These are phyloP conservation scores for Erynnis tages DNA, from an alignment of 2,888 invertebrate species.

Conservation along the genomic window DNA sequence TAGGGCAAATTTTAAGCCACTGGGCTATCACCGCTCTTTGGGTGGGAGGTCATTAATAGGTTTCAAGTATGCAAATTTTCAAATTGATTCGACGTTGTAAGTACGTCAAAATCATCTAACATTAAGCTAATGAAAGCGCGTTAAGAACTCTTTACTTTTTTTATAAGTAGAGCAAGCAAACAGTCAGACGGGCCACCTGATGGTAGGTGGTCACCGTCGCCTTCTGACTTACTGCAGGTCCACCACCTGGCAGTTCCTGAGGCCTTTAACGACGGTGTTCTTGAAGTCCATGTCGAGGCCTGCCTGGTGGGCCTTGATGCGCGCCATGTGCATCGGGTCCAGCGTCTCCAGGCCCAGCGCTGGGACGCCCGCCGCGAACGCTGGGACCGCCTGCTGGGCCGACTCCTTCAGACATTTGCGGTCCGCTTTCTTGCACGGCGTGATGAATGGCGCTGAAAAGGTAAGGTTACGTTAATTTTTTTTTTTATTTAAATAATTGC, in stretches of 20 bases:
- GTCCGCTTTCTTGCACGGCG: constrained; percentile 52
- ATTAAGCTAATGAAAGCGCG: no score
- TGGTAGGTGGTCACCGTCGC: no score
- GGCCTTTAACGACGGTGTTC: constrained; percentile 57
- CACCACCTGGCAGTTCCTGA: constrained; percentile 54
- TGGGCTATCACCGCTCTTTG: no score
- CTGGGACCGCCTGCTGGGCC: constrained; percentile 52
- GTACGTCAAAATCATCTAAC: no score
- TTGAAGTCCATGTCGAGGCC: constrained; percentile 63
- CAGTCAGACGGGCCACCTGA: no score
- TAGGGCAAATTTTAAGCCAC: no score
- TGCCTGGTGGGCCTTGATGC: constrained; percentile 51
- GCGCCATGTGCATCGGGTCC: constrained; percentile 60
- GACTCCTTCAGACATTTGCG: constrained; percentile 49
- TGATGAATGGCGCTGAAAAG: constrained; percentile 55
- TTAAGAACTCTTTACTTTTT: no score
- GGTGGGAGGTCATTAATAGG: no score
- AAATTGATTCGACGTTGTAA: no score
- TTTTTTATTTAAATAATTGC: not conserved
- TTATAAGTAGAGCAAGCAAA: no score
- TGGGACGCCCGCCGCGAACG: constrained; percentile 57
- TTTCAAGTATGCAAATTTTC: no score
- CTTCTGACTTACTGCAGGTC: constrained; percentile 56
- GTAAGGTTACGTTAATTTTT: not conserved
- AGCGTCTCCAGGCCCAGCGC: constrained; percentile 49